Conservation (phyloP, 1,140 invertebrate genomes). For the Hydropsyche tenuis region DNA sequence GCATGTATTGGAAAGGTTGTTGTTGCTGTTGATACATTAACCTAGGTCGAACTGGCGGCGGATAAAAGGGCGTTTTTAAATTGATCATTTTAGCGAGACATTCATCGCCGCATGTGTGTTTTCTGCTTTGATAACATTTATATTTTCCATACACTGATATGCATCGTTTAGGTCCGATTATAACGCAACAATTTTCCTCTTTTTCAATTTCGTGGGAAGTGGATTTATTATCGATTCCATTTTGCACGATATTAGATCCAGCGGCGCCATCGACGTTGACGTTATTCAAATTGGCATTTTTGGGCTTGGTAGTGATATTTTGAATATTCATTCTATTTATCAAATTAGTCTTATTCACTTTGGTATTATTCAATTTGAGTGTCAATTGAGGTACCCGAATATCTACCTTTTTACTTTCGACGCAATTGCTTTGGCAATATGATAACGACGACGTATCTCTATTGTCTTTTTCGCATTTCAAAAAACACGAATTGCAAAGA, state of each 20-base stretch:
- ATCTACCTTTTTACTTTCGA: neutral
- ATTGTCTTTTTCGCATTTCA: neutral
- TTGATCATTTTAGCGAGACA: neutral
- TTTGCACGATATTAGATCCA: neutral
- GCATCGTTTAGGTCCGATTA: neutral
- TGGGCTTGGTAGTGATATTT: neutral
- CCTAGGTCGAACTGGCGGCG: neutral
- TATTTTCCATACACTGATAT: neutral
- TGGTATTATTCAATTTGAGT: neutral
- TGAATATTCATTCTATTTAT: neutral
- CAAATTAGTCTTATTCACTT: too few species aligned
- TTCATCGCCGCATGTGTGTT: neutral
- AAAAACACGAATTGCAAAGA: conserved; percentile 16
- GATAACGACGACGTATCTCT: neutral
- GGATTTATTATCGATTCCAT: neutral
- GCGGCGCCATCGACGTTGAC: neutral
- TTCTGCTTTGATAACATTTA: neutral
- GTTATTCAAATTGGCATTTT: neutral
- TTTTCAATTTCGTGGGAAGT: neutral
- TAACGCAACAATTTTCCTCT: conserved; percentile 11
- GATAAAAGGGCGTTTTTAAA: neutral
- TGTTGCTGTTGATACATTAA: neutral
- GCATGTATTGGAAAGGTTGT: neutral
- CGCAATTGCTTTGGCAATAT: neutral
- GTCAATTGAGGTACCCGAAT: neutral